phyloP scores from a whole-genome alignment of 2,113 vertebrate species.

The Girardinichthys multiradiatus region DNA sequence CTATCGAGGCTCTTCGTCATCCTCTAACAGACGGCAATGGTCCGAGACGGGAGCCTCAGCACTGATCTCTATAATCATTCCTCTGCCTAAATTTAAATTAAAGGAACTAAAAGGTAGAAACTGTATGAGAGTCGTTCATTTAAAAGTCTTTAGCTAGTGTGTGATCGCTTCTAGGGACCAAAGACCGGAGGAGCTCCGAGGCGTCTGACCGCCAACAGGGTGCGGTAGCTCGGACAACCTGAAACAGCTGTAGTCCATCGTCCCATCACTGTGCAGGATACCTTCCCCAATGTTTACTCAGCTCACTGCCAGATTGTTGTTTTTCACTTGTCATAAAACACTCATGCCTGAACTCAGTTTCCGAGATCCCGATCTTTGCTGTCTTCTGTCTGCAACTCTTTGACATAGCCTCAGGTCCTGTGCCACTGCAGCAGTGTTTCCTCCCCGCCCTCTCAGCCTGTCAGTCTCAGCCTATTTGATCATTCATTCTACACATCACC shows the following conservation, averaged over 20 bases:
- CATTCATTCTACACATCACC: not conserved
- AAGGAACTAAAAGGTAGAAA: too few relatives aligned
- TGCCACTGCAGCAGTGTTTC: not conserved
- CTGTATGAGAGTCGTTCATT: too few relatives aligned
- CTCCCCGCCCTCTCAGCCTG: not conserved
- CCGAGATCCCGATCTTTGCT: not conserved
- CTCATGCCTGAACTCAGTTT: not conserved
- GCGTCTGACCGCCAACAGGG: too few relatives aligned
- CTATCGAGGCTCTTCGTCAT: too few relatives aligned
- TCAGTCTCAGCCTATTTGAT: not conserved
- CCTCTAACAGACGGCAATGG: too few relatives aligned
- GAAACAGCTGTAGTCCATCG: not conserved
- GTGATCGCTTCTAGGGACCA: too few relatives aligned
- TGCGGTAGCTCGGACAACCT: too few relatives aligned
- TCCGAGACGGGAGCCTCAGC: too few relatives aligned
- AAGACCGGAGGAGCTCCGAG: too few relatives aligned
- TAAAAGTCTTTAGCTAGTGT: too few relatives aligned
- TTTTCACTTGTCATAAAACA: not conserved
- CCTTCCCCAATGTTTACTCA: not conserved
- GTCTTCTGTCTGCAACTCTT: not conserved
- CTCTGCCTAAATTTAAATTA: too few relatives aligned
- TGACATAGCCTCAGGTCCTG: not conserved
- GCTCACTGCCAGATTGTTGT: not conserved
- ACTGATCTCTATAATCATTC: too few relatives aligned
- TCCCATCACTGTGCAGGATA: not conserved